Conservation (phyloP, 1,140 invertebrate species). For the Ladona fulva region DNA sequence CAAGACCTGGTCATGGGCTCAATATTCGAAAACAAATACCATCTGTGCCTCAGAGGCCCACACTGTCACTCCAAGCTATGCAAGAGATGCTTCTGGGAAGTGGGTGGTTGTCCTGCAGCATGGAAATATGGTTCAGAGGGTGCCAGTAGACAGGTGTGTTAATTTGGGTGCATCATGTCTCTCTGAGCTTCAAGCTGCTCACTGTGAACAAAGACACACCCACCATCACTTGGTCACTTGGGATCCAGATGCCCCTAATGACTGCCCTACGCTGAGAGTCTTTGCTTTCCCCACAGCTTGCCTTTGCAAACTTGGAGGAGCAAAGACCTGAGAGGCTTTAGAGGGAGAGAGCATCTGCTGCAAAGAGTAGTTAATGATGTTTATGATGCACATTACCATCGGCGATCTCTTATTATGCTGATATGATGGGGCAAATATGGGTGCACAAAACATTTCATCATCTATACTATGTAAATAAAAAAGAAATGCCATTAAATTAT, state of each 20-base stretch:
- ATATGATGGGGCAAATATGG: too few relatives aligned
- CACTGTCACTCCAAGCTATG: conserved; percentile 21
- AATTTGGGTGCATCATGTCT: conserved; percentile 14
- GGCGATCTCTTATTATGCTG: too few relatives aligned
- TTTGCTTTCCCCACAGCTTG: conserved; percentile 22
- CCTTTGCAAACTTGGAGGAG: conserved; percentile 13
- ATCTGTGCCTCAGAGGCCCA: conserved; percentile 18
- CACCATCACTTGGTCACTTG: conserved; percentile 19
- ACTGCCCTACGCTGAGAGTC: conserved; percentile 19
- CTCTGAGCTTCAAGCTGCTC: conserved; percentile 9
- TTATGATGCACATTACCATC: too few relatives aligned
- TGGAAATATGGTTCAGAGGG: conserved; percentile 15
- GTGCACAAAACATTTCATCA: too few relatives aligned
- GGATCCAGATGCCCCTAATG: conserved; percentile 23
- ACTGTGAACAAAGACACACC: conserved; percentile 19
- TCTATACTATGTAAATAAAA: too few relatives aligned
- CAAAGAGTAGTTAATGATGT: too few relatives aligned
- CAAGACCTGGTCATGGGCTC: neutral
- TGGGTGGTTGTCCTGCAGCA: conserved; percentile 22
- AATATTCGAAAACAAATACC: neutral
- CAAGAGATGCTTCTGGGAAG: conserved; percentile 17
- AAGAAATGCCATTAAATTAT: too few relatives aligned
- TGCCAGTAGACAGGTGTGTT: conserved; percentile 19
- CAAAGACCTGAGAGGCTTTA: too few relatives aligned
- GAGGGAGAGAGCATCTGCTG: too few relatives aligned